Evolutionary conservation across 2,888 invertebrate genomes (phyloP).

Genomic region (Ctenicera cuprea): DNA sequence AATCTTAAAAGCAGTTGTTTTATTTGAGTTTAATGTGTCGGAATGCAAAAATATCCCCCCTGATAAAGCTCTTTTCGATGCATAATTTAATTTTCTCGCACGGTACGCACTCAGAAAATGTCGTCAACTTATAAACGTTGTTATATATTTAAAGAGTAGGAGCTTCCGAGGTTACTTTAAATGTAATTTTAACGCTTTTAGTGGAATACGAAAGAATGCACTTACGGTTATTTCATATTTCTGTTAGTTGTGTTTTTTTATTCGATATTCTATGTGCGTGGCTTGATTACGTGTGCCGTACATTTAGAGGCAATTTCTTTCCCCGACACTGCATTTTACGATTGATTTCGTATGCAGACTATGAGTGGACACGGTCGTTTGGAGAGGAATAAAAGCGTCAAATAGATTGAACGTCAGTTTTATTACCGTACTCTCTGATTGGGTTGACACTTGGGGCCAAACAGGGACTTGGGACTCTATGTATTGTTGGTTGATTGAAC

Average conservation of each 20-base stretch:
- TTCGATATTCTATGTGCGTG: slow-evolving; percentile 22
- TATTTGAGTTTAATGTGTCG: slow-evolving; percentile 1
- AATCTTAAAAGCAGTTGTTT: slow-evolving; percentile 7
- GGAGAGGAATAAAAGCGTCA: slow-evolving; percentile 40
- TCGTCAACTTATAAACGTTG: slow-evolving; percentile 32
- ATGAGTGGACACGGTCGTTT: slow-evolving; percentile 45
- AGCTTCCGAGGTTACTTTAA: slow-evolving; percentile 32
- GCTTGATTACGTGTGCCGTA: slow-evolving; percentile 37
- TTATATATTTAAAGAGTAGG: slow-evolving; percentile 35
- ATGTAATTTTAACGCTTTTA: slow-evolving; percentile 34
- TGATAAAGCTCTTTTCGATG: slow-evolving; percentile 32
- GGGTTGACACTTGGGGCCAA: slow-evolving; percentile 41
- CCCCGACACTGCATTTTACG: slow-evolving; percentile 35
- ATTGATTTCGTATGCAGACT: slow-evolving; percentile 48
- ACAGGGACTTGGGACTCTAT: slow-evolving; percentile 26
- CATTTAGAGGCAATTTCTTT: slow-evolving; percentile 35
- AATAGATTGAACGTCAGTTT: slow-evolving; percentile 49
- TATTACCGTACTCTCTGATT: slow-evolving; percentile 49
- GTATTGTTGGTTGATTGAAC: slow-evolving; percentile 24
- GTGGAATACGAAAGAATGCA: slow-evolving; percentile 33
- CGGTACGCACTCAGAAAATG: slow-evolving; percentile 28
- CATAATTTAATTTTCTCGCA: slow-evolving; percentile 28
- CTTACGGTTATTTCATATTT: slow-evolving; percentile 27
- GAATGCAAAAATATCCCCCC: slow-evolving; percentile 26
- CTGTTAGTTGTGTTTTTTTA: slow-evolving; percentile 14